phyloP scores from a whole-genome alignment of 2,113 vertebrate genomes.

The Turnix velox region DNA sequence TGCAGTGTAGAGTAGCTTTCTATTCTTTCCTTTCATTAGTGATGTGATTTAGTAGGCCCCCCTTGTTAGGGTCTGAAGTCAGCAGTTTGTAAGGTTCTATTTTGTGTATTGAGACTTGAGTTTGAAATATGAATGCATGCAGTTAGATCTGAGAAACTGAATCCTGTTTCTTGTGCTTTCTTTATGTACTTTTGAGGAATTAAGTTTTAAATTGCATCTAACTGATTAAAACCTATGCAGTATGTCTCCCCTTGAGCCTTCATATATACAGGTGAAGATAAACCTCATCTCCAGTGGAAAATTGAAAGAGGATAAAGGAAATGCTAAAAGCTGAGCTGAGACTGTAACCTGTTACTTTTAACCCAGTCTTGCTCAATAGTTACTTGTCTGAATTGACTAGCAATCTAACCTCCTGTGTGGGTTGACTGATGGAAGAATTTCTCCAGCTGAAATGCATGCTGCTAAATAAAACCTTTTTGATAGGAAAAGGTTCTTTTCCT shows the following conservation, averaged over 20 bases:
- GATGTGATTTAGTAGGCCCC: background rate
- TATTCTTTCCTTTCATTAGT: background rate
- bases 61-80: background rate
- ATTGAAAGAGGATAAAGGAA: background rate
- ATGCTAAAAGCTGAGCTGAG: background rate
- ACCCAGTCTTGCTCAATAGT: background rate
- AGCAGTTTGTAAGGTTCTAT: background rate
- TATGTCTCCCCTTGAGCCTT: background rate
- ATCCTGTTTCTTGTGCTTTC: background rate
- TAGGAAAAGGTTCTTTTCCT: background rate
- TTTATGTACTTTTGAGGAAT: background rate
- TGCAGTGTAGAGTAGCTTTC: background rate
- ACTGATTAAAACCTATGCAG: background rate
- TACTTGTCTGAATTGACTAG: background rate
- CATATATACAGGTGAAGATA: background rate
- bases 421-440: background rate
- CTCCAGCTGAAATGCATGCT: background rate
- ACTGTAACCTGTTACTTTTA: background rate
- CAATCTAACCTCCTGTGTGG: background rate
- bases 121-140: background rate
- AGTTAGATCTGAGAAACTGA: background rate
- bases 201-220: constrained; percentile 3
- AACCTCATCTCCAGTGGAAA: background rate
- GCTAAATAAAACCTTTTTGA: too few species aligned
- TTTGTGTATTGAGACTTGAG: constrained; percentile 13